These are phyloP conservation scores for Manis pentadactyla DNA, from an alignment of 2,797 vertebrate genomes.

Conservation along the genomic window DNA sequence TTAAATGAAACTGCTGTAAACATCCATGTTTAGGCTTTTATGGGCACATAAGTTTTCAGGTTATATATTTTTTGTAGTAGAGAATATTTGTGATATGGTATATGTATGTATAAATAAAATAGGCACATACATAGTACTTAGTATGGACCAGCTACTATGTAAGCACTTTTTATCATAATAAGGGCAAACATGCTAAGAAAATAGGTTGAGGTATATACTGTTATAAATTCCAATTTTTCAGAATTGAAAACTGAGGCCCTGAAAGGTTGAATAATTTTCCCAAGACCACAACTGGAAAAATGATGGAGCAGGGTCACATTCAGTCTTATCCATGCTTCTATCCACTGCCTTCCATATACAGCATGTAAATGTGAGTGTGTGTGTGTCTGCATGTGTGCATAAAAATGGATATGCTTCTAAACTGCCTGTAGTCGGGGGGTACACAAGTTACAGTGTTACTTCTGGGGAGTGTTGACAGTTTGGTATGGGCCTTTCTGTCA, in stretches of 20 bases:
- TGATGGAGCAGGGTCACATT: background rate
- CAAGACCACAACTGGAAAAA: background rate
- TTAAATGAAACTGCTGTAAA: background rate
- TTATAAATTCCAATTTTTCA: background rate
- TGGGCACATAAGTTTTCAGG: background rate
- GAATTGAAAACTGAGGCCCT: background rate
- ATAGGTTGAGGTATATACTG: background rate
- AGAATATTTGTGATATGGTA: background rate
- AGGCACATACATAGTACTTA: background rate
- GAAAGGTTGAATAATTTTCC: background rate
- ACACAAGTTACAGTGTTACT: background rate
- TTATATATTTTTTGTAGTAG: background rate
- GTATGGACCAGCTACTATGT: background rate
- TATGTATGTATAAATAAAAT: background rate
- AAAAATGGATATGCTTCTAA: background rate
- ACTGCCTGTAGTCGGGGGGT: background rate
- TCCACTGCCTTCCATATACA: background rate
- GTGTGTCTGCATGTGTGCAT: too few relatives aligned
- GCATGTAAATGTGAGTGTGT: background rate
- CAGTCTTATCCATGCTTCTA: background rate
- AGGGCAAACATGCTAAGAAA: background rate
- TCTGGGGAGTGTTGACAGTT: background rate
- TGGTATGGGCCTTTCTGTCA: background rate
- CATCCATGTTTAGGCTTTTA: background rate
- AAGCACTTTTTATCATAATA: background rate